Base-by-base conservation (phyloP, 2,113 vertebrate genomes). In the Corapipo altera region DNA sequence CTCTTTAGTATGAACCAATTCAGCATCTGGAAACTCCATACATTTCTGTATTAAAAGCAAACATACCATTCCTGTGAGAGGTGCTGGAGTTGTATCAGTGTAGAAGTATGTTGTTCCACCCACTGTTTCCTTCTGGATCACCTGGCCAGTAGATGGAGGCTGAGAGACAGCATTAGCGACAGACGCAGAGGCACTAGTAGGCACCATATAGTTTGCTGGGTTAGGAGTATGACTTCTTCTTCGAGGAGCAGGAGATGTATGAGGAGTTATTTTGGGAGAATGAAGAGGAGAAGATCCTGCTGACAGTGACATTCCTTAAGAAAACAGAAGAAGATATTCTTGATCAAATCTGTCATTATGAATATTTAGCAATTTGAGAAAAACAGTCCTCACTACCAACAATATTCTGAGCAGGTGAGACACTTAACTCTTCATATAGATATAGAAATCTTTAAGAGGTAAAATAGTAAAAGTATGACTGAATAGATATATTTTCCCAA, bases 81-180 rank as follows among this genome's bases (percentile, higher is more conserved):
- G 99, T 79, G 98, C 98, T 78, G 99, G 99, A 91, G 99, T 99
- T 96, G 99, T 99, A 94, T 99, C 99, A 26, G 99, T 99, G 96
- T 99, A 99, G 98, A 99, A 99, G 97, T 99, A 99, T 2, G 99
- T 99, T 30, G 99, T 99, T 89, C 99, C 99, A 71, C 99, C 99
- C 37, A 99, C 99, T 65, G 99, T 99, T 98, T 99, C 99, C 97
- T 99, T 99, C 97, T 99, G 99, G 89, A 99, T 99, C 72, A 99
- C 98, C 97, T 99, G 99, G 80, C 98, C 96, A 81, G 98, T 96
- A 95, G 98, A 97, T 28, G 98, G 97, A 93, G 98, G 97, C 97
- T 98, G 98, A 90, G 98, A 98, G 57, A 98, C 98, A 91, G 98
- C 98, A 66, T 99, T 99, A 80, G 95, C 95, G 4, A 97, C 98